Evolutionary conservation across 2,888 invertebrate genomes (phyloP).

Genomic region (Bhutanitis thaidina): DNA sequence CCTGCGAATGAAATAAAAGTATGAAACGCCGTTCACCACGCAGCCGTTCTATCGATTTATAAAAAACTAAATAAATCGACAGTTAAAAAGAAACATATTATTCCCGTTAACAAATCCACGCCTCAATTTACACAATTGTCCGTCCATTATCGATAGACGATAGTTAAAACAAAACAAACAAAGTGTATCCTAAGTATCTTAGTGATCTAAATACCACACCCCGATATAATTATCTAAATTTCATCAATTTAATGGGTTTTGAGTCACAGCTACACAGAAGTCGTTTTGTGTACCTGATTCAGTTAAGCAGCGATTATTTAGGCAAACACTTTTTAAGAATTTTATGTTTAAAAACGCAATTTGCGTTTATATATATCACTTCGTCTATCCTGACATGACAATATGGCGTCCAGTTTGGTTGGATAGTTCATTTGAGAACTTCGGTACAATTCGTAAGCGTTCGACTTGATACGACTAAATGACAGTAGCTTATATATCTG

Average conservation of each 20-base stretch:
- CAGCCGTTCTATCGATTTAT: constrained; percentile 51
- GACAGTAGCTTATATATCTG: too few relatives aligned
- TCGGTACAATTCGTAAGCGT: constrained; percentile 39
- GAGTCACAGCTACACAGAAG: not conserved
- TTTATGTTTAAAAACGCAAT: constrained; percentile 40
- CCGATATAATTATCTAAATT: constrained; percentile 43
- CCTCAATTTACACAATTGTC: constrained; percentile 33
- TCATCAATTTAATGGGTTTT: constrained; percentile 24
- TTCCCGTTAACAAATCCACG: constrained; percentile 38
- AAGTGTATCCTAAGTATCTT: constrained; percentile 39
- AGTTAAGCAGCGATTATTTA: constrained; percentile 40
- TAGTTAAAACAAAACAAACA: constrained; percentile 67
- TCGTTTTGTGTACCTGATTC: constrained; percentile 43
- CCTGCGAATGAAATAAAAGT: constrained; percentile 68
- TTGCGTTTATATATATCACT: constrained; percentile 51
- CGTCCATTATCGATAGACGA: constrained; percentile 22
- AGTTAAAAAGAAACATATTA: constrained; percentile 23
- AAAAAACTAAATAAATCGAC: constrained; percentile 25
- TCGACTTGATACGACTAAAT: constrained; percentile 30
- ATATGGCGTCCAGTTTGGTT: constrained; percentile 55
- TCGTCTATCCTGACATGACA: constrained; percentile 67
- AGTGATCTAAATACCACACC: constrained; percentile 72
- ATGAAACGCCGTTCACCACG: constrained; percentile 42
- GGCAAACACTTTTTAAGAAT: constrained; percentile 38
- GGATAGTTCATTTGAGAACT: constrained; percentile 4